Evolutionary conservation across 2,113 vertebrate species (phyloP), one percentile per base, ranked within the genome.

Genomic region (Origma solitaria): DNA sequence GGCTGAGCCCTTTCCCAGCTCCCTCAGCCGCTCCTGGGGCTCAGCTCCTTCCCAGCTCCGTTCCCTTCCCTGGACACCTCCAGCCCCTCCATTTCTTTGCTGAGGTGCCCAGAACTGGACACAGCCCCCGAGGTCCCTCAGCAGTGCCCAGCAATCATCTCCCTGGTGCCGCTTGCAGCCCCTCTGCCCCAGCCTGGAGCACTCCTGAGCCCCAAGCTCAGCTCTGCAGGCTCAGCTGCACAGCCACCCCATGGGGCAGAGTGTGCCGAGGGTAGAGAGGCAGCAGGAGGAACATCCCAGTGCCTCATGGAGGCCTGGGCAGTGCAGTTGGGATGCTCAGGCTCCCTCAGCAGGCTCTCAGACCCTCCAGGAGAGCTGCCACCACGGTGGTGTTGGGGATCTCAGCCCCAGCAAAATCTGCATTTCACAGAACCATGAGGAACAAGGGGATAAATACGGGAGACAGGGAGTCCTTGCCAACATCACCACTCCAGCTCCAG

Each of bases 221-320:
- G 57, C 33, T 42, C 73, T 50, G 35, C 47, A n/a, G 42, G 47
- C 15, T 61, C 40, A 75, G 73, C 16, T 33, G 51, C n/a, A 7
- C 30, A 6, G 11, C 30, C 27, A 5, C 2, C 12, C 45, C 17
- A 4, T 0, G 13, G 56, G 8, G 5, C 50, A 23, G 38, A 49
- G 21, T 2, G 3, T n/a, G 24, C 18, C 38, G 18, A 33, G 51
- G 73, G 44, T 42, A 90, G 45, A 15, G 13, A 45, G 15, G 35
- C 22, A 35, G 16, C 45, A 28, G 8, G 5, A 45, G 31, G 40
- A 54, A 18, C 6, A 27, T 1, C 49, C 58, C 51, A 51, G 11
- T 0, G 0, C 11, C 50, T 31, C 31, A 31, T 2, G 3, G 0
- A 62, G 28, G 2, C 0, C 0, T 6, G 47, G 19, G 42, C 1